Base-by-base conservation (phyloP, 2,888 invertebrate species). In the Ptilodon capucinus region DNA sequence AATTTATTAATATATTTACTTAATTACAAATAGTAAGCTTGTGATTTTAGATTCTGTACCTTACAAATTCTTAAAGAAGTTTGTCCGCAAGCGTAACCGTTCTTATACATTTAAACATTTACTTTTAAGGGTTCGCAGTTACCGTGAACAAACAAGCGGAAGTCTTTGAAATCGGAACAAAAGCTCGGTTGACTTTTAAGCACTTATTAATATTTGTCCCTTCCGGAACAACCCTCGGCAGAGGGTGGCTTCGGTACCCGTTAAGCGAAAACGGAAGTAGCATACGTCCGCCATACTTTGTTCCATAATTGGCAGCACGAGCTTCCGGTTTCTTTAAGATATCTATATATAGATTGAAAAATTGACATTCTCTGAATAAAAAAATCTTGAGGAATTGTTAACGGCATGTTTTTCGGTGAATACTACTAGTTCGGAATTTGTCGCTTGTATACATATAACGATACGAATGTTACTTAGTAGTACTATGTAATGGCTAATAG, bases 221-320 rank as follows among this genome's bases (percentile, higher is more conserved):
- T 84, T 86, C 87, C 87, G 86, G 84, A 86, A 77, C 88, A 86
- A 72, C 87, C 88, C 86, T 81, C 71, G 59, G 56, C 61, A 61
- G 70, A 74, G 88, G 88, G 87, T 85, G 80, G n/a, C n/a, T n/a
- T n/a, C n/a, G 72, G 76, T 58, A 80, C 74, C 74, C 80, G 76
- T 75, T 83, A 70, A 64, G 76, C 79, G 70, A 86, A 87, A 88
- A 81, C 90, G 91, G 91, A 91, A 90, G 88, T 88, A 84, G 76
- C 85, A 85, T 84, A 75, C 89, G 85, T 79, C 78, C 77, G 82
- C 84, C 80, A 83, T 82, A 79, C 79, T 76, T 75, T 72, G 65
- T 73, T 74, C 74, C 77, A 74, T 84, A 86, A 87, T 86, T 82
- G 84, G 83, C 80, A 77, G 87, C 87, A 87, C 88, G 90, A 81